A percentile compares a stretch with the other conserved stretches of the same genome.
Conservation (phyloP, 2,888 invertebrate genomes). For the Agrochola lota region DNA sequence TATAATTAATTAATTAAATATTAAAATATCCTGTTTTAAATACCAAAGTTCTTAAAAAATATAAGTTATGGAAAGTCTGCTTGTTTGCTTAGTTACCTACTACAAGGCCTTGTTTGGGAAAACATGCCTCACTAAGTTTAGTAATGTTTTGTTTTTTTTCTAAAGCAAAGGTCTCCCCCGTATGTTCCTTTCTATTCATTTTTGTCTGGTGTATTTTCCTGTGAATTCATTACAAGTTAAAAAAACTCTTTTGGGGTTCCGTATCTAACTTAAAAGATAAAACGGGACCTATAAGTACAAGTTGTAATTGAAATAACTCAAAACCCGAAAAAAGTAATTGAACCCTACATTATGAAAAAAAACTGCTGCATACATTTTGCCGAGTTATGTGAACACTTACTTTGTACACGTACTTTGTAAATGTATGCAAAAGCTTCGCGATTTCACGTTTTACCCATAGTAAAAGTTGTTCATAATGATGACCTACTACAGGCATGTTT, state of each 20-base stretch:
- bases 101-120: neutral
- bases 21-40: neutral
- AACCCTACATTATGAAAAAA: neutral
- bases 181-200: neutral
- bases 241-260: neutral
- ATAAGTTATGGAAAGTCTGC: neutral
- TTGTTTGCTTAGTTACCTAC: neutral
- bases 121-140: neutral
- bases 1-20: neutral
- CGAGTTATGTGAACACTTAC: neutral
- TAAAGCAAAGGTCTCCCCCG: neutral
- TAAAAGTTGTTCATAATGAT: neutral
- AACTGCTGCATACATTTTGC: neutral
- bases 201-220: neutral
- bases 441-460: neutral
- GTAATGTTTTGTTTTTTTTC: neutral
- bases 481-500: neutral
- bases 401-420: no score
- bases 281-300: neutral
- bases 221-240: neutral
- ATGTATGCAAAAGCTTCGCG: neutral
- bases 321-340: neutral
- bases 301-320: neutral
- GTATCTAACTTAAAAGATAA: neutral
- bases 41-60: neutral